Evolutionary conservation across 2,113 vertebrate genomes (phyloP), one percentile per base, ranked within the genome.

Genomic region (Archocentrus centrarchus): DNA sequence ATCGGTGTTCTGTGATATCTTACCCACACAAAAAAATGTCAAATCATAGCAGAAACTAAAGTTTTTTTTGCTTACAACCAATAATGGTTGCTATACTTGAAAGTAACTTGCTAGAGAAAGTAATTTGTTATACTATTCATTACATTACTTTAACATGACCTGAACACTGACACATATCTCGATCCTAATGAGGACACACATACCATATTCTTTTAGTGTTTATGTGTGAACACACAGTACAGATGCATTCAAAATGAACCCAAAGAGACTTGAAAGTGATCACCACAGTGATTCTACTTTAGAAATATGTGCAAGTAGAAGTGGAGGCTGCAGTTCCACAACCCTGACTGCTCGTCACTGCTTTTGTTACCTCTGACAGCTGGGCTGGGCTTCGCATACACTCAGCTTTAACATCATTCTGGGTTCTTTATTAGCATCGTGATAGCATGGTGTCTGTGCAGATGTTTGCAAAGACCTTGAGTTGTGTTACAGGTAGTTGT

Each of bases 1-100:
- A 64, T 85, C 80, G 81, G 75, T 18, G 18, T 17, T 70, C 62
- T 61, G 22, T 32, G 37, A 68, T 77, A 22, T 64, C 30, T 86
- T 53, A 55, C 6, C 4, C 24, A 55, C 66, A 35, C 41, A 17
- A 9, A 77, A 77, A 59, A 58, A 20, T 3, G 6, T 47, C n/a
- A n/a, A 20, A 66, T 53, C 14, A 11, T 18, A 55, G 32, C 22
- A n/a, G 18, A 2, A 75, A 18, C 50, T 7, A 53, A 47, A 6
- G 50, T 14, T 47, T 53, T 14, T 47, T 53, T 18, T 53, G 50
- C 15, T 53, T 53, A 18, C 15, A 41, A 41, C 3, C 39, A 41
- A 11, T 8, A 10, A 8, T 39, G 7, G 44, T 47, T 68, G 14
- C 39, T 18, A 22, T 68, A 47, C 41, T 47, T 68, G 47, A 68